These are phyloP conservation scores for Microlaimidae sp. DNA, from an alignment of 2,888 invertebrate genomes.

Conservation along the genomic window DNA sequence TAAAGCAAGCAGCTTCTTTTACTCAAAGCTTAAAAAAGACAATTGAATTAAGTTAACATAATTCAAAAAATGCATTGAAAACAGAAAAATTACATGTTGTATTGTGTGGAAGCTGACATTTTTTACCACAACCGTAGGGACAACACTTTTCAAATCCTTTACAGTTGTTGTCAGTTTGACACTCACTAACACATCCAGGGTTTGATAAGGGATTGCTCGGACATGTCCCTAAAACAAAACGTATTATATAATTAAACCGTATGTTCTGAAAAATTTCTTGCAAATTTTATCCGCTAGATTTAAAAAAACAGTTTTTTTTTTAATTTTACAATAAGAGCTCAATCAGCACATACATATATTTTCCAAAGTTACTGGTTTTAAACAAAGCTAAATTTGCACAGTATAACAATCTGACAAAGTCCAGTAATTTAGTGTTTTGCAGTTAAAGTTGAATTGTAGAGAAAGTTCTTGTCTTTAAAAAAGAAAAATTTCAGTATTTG, in stretches of 20 bases:
- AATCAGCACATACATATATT: neutral
- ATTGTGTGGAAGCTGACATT: slow-evolving; percentile 17
- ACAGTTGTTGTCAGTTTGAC: slow-evolving; percentile 20
- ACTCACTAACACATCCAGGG: slow-evolving; percentile 20
- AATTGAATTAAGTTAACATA: neutral
- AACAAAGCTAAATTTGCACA: neutral
- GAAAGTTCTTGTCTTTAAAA: too few species aligned
- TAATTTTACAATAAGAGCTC: neutral
- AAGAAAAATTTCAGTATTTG: too few species aligned
- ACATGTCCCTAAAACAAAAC: slow-evolving; percentile 18
- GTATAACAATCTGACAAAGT: too few species aligned
- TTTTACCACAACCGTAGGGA: slow-evolving; percentile 20
- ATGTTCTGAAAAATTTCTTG: too few species aligned
- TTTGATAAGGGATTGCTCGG: slow-evolving; percentile 18
- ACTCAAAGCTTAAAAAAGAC: neutral
- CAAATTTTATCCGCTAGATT: too few species aligned
- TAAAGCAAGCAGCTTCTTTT: neutral
- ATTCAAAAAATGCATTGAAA: neutral
- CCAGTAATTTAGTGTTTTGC: too few species aligned
- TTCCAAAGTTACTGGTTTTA: neutral
- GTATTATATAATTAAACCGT: too few species aligned
- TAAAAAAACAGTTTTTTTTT: too few species aligned
- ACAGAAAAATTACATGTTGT: slow-evolving; percentile 8
- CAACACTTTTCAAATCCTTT: slow-evolving; percentile 21
- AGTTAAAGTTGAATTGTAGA: too few species aligned